A percentile compares a stretch with the other conserved stretches of the same genome.
Evolutionary conservation across 2,888 invertebrate genomes (phyloP).

Genomic region (Argyra leucocephala): DNA sequence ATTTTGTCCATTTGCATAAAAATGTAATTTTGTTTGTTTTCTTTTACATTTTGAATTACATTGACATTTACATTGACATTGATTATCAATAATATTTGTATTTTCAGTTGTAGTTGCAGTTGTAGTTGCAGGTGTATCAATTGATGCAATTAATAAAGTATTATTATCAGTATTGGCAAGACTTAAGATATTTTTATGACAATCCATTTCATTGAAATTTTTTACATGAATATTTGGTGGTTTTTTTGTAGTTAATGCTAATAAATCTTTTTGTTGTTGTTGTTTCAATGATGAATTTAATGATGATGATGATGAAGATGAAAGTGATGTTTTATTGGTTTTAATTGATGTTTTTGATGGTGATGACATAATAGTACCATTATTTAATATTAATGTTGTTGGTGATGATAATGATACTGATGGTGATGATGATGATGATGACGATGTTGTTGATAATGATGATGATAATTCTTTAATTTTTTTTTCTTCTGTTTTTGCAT

Average conservation of each 20-base stretch:
- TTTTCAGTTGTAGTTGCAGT: no score
- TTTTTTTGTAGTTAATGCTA: neutral
- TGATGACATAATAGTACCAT: neutral
- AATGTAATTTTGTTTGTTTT: neutral
- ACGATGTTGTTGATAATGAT: neutral
- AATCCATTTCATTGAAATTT: neutral
- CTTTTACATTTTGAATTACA: neutral
- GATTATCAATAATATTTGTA: no score
- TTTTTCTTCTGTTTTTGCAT: neutral
- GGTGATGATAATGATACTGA: neutral
- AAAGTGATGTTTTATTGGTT: neutral
- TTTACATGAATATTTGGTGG: neutral
- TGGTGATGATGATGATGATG: neutral
- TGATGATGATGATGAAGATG: neutral
- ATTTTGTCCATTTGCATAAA: neutral
- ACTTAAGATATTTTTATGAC: neutral
- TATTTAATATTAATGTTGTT: neutral
- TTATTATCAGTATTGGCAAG: neutral
- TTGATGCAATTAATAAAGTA: neutral
- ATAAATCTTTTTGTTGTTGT: neutral
- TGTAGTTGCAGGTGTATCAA: neutral
- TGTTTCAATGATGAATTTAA: neutral
- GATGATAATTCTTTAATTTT: neutral
- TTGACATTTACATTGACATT: conserved; percentile 2
- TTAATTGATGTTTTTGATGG: neutral